These are phyloP conservation scores for Eulacestoma nigropectus DNA, from an alignment of 2,113 vertebrate species.

Conservation along the genomic window DNA sequence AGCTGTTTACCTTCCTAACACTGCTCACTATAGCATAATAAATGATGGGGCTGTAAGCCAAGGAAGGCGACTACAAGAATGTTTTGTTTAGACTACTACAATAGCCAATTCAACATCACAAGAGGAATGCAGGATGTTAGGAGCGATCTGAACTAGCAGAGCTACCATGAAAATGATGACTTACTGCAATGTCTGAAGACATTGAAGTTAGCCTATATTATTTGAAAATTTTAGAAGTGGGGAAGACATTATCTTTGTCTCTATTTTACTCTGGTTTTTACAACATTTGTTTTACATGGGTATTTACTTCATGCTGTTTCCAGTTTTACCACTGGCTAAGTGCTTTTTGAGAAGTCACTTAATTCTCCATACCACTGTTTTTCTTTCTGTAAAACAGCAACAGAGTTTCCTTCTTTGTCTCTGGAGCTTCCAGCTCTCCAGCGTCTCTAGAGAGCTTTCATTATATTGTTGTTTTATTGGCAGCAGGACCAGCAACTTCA, in stretches of 20 bases:
- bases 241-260: not conserved
- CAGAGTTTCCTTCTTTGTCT: not conserved
- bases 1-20: conserved; percentile 29
- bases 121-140: conserved; percentile 15
- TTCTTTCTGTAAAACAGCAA: not conserved
- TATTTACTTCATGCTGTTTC: not conserved
- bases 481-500: not conserved
- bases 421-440: not conserved
- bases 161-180: not conserved
- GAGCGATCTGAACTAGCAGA: not conserved
- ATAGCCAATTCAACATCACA: conserved; percentile 1
- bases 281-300: not conserved
- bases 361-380: not conserved
- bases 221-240: not conserved
- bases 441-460: not conserved
- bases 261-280: not conserved
- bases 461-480: not conserved
- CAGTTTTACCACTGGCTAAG: not conserved
- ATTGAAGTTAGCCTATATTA: not conserved
- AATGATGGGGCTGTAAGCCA: conserved; percentile 17
- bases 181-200: not conserved
- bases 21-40: conserved; percentile 14
- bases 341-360: not conserved
- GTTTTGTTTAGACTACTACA: conserved; percentile 61
- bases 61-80: conserved; percentile 33